Evolutionary conservation across 2,888 invertebrate species (phyloP).

Genomic region (Calliphora vomitoria): DNA sequence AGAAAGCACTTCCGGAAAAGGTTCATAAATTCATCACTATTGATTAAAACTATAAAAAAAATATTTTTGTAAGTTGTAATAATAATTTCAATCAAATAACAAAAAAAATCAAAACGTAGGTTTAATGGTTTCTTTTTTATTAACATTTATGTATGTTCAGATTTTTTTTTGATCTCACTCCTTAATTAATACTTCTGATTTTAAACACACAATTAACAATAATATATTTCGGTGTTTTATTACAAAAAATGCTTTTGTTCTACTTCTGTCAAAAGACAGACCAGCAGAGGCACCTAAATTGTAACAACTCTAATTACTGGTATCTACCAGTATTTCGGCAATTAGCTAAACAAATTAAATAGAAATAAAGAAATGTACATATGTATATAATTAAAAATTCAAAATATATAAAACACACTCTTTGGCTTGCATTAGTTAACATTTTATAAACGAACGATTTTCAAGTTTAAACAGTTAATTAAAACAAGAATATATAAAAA

Average conservation of each 20-base stretch:
- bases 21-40: too few relatives aligned
- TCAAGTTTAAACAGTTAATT: constrained; percentile 61
- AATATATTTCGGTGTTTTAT: too few relatives aligned
- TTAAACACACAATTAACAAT: too few relatives aligned
- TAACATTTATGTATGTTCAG: too few relatives aligned
- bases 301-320: neutral
- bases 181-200: neutral
- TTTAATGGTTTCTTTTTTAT: too few relatives aligned
- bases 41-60: too few relatives aligned
- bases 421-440: too few relatives aligned
- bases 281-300: neutral
- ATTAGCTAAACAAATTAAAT: constrained; percentile 45
- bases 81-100: too few relatives aligned
- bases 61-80: too few relatives aligned
- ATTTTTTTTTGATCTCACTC: too few relatives aligned
- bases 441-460: constrained; percentile 11
- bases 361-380: constrained; percentile 5
- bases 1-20: too few relatives aligned
- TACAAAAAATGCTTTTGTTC: neutral
- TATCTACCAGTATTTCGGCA: constrained; percentile 14
- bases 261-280: neutral
- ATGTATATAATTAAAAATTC: constrained; percentile 13
- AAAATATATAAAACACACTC: neutral
- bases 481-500: constrained; percentile 34
- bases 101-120: too few relatives aligned